These are phyloP conservation scores for Cephus rjabovi DNA, from an alignment of 2,888 invertebrate species.

Conservation along the genomic window DNA sequence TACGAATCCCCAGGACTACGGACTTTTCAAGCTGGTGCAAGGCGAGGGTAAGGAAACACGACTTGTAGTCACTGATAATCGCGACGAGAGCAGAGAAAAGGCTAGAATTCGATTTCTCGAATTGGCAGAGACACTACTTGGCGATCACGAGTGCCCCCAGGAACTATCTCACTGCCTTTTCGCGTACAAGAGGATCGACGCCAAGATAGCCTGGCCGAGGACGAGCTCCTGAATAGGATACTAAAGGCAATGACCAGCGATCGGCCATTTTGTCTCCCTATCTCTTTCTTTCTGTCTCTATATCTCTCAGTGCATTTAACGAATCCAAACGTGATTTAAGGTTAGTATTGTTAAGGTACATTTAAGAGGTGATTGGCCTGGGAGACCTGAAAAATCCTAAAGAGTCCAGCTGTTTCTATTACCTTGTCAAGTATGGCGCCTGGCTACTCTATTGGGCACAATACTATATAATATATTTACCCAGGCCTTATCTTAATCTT, in stretches of 20 bases:
- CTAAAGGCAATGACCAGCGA: background rate
- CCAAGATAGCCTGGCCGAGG: slow-evolving; percentile 96
- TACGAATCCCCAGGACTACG: slow-evolving; percentile 97
- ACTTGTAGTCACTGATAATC: background rate
- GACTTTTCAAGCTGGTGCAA: slow-evolving; percentile 88
- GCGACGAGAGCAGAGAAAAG: background rate
- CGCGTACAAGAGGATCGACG: slow-evolving; percentile 95
- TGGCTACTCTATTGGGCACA: background rate
- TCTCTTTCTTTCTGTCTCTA: background rate
- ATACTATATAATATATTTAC: background rate
- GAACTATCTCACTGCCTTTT: slow-evolving; percentile 90
- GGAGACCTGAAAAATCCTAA: background rate
- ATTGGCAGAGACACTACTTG: slow-evolving; percentile 84
- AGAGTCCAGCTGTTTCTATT: background rate
- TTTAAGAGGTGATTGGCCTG: background rate
- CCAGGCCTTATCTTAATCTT: slow-evolving; percentile 11
- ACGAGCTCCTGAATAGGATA: slow-evolving; percentile 56
- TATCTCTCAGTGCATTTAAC: slow-evolving; percentile 24
- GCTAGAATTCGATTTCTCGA: background rate
- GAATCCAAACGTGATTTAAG: slow-evolving; percentile 37
- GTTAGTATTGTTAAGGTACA: slow-evolving; percentile 12
- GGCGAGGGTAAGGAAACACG: slow-evolving; percentile 79
- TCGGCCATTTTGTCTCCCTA: background rate
- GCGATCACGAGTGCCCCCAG: slow-evolving; percentile 91
- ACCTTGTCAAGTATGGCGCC: background rate